Evolutionary conservation across 2,797 vertebrate species (phyloP), one percentile per base, ranked within the genome.

Genomic region (Myoxocephalus aenaeus): DNA sequence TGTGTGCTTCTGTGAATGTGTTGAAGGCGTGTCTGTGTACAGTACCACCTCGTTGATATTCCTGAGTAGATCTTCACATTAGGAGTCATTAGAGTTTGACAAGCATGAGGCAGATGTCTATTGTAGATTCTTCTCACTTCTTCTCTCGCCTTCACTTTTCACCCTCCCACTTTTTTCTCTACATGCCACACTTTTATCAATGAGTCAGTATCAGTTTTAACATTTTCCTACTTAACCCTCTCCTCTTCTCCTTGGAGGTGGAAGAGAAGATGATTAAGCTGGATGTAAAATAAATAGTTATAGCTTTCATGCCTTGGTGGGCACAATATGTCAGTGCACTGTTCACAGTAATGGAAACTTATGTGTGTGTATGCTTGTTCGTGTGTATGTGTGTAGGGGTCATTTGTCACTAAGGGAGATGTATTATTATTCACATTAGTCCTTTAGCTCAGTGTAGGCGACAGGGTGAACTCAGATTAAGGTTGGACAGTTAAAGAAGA

Each of bases 271-370:
- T 85, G 81, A 88, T 91, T 87, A 78, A 75, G 82, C 58, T 82
- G 67, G 78, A 84, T 83, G 80, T 81, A 54, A 75, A 83, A 82
- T 82, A 77, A 85, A 88, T 89, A 81, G 84, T 87, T 84, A 20
- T 57, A 62, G 67, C 61, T 69, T 63, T 82, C 80, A 83, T 71
- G 86, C 75, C 48, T 86, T 34, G 81, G 15, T 80, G 78, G 82
- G 53, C 59, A 62, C 73, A 81, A 73, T 68, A 78, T 25, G 3
- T 73, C 48, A 77, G 57, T 25, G 36, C 20, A 46, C 25, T 17
- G 65, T 73, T 51, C 34, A 70, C 29, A 62, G 44, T 73, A 48
- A 81, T 73, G 67, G 50, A 80, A 83, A 75, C 58, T 29, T 51
- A 17, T 77, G 5, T 67, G 64, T 69, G 22, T 63, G 62, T 57